phyloP scores from a whole-genome alignment of 2,113 vertebrate genomes.

The Pampusana beccarii region DNA sequence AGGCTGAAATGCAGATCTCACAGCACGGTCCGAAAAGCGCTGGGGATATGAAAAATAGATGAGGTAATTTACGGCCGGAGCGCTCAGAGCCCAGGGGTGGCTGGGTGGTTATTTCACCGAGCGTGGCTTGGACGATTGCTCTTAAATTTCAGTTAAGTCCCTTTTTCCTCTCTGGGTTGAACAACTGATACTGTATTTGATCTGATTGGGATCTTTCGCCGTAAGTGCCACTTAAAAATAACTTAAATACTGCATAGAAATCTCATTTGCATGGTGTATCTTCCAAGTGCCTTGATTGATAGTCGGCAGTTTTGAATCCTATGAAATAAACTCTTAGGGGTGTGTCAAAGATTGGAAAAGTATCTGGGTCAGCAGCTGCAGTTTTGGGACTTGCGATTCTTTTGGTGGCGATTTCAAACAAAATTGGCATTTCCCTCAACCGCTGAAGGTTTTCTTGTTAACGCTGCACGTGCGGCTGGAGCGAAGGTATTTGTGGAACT shows the following conservation, averaged over 20 bases:
- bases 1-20: constrained; percentile 16
- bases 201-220: background rate
- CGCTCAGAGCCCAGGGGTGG: background rate
- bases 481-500: background rate
- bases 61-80: background rate
- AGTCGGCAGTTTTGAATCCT: background rate
- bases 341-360: too few species aligned
- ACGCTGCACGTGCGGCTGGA: fast-evolving
- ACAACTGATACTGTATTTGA: background rate
- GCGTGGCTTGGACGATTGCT: background rate
- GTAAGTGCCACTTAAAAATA: background rate
- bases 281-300: background rate
- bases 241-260: background rate
- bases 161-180: background rate
- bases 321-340: background rate
- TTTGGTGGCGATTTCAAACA: background rate
- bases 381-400: background rate
- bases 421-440: background rate
- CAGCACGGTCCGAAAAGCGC: background rate
- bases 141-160: background rate
- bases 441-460: background rate
- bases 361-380: background rate
- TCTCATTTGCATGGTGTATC: background rate
- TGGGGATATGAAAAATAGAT: constrained; percentile 14
- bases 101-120: background rate